A percentile compares a stretch with the other conserved stretches of the same genome.
Conservation (phyloP, 2,888 invertebrate species). For the Elmis aenea region DNA sequence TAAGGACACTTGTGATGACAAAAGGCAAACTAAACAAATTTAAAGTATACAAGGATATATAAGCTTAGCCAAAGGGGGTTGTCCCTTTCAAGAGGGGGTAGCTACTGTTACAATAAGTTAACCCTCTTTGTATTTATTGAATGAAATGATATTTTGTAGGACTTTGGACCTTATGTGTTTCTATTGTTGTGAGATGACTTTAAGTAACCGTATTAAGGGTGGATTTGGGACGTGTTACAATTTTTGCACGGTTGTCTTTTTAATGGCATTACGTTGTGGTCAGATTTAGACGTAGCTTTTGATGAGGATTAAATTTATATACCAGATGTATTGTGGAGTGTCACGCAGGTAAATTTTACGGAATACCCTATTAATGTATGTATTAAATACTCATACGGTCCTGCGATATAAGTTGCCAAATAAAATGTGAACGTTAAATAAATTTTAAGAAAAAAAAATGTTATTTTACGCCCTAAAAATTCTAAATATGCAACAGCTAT, state of each 20-base stretch:
- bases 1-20: slow-evolving; percentile 34
- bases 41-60: slow-evolving; percentile 41
- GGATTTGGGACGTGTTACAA: slow-evolving; percentile 32
- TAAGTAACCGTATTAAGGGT: slow-evolving; percentile 32
- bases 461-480: too few relatives aligned
- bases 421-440: too few relatives aligned
- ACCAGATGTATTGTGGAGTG: slow-evolving; percentile 6
- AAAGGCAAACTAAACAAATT: slow-evolving; percentile 40
- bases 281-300: slow-evolving; percentile 34
- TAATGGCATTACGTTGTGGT: slow-evolving; percentile 37
- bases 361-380: too few relatives aligned
- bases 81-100: slow-evolving; percentile 42
- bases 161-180: slow-evolving; percentile 33
- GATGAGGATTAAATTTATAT: slow-evolving; percentile 13
- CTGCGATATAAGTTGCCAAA: too few relatives aligned
- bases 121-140: slow-evolving; percentile 43
- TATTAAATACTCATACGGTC: too few relatives aligned
- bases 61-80: slow-evolving; percentile 36
- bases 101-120: slow-evolving; percentile 43
- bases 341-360: too few relatives aligned
- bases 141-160: slow-evolving; percentile 40
- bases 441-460: too few relatives aligned
- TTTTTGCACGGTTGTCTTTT: slow-evolving; percentile 45
- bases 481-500: too few relatives aligned
- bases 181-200: slow-evolving; percentile 21